These are phyloP conservation scores for Hypocryptadius cinnamomeus DNA, from an alignment of 2,113 vertebrate species.

Conservation along the genomic window DNA sequence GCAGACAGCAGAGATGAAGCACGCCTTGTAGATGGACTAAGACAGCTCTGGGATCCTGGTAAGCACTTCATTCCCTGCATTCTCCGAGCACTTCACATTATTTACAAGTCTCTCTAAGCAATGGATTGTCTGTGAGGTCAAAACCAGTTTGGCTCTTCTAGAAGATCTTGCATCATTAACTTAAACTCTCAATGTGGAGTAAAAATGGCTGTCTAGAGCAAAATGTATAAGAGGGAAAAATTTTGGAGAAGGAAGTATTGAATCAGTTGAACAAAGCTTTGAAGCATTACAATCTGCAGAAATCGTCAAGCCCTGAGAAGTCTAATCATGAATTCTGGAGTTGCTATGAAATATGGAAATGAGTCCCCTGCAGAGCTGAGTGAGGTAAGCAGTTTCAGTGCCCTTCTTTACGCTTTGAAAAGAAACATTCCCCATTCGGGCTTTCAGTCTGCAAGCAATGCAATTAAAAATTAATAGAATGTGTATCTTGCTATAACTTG, in stretches of 20 bases:
- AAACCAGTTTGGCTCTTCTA: background rate
- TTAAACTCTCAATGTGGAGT: constrained; percentile 33
- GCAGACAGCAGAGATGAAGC: constrained; percentile 25
- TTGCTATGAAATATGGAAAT: constrained; percentile 73
- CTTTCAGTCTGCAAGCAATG: constrained; percentile 1
- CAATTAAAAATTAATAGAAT: constrained; percentile 59
- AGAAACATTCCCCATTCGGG: background rate
- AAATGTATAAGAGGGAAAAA: constrained; percentile 37
- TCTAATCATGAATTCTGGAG: constrained; percentile 82
- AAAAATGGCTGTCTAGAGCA: constrained; percentile 70
- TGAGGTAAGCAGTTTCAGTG: constrained; percentile 75
- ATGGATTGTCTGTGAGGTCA: constrained; percentile 50
- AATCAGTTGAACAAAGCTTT: constrained; percentile 20
- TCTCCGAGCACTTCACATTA: constrained; percentile 15
- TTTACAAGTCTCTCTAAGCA: background rate
- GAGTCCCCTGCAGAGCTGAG: constrained; percentile 72
- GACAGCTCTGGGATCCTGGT: constrained; percentile 25
- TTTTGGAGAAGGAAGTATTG: constrained; percentile 2
- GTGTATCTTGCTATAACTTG: constrained; percentile 63
- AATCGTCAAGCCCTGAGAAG: constrained; percentile 46
- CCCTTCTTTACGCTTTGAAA: constrained; percentile 10
- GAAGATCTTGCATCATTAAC: constrained; percentile 24
- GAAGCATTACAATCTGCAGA: constrained; percentile 45
- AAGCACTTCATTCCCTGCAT: background rate
- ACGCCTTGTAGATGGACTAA: constrained; percentile 15